Conservation (phyloP, 2,797 vertebrate species). For the Borostomias antarcticus region DNA sequence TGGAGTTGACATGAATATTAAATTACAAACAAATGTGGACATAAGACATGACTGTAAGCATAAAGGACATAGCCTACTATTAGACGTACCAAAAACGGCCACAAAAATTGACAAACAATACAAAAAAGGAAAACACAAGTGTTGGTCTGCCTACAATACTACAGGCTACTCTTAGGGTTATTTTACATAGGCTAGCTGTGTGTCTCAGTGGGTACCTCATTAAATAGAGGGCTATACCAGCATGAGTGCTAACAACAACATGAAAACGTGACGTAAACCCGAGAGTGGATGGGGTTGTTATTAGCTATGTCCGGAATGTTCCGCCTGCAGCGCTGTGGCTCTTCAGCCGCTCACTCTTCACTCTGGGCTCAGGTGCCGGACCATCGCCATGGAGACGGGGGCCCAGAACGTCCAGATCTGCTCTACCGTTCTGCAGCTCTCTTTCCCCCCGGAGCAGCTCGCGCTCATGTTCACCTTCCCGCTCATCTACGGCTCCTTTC, state of each 20-base stretch:
- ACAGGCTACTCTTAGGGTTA: neutral
- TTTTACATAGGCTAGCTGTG: no score
- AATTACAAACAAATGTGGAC: no score
- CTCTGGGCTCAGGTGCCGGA: slow-evolving; percentile 64
- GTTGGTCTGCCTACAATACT: no score
- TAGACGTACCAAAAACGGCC: no score
- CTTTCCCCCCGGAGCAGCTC: slow-evolving; percentile 52
- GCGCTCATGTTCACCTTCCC: slow-evolving; percentile 63
- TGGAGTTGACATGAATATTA: no score
- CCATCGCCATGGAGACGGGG: slow-evolving; percentile 73
- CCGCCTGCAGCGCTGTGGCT: neutral
- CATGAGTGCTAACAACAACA: neutral
- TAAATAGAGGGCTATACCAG: neutral
- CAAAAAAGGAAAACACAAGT: no score
- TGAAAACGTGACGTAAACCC: neutral
- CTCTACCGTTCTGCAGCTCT: slow-evolving; percentile 64
- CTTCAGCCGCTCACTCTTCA: neutral
- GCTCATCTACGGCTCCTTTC: slow-evolving; percentile 59
- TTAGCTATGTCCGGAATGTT: neutral
- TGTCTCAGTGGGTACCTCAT: no score
- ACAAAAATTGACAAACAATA: no score
- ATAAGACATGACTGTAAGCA: no score
- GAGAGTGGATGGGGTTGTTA: neutral
- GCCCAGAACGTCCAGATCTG: slow-evolving; percentile 74
- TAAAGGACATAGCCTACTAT: no score